These are phyloP conservation scores for Rhynchophorus ferrugineus DNA, from an alignment of 1,140 invertebrate species.

Conservation along the genomic window DNA sequence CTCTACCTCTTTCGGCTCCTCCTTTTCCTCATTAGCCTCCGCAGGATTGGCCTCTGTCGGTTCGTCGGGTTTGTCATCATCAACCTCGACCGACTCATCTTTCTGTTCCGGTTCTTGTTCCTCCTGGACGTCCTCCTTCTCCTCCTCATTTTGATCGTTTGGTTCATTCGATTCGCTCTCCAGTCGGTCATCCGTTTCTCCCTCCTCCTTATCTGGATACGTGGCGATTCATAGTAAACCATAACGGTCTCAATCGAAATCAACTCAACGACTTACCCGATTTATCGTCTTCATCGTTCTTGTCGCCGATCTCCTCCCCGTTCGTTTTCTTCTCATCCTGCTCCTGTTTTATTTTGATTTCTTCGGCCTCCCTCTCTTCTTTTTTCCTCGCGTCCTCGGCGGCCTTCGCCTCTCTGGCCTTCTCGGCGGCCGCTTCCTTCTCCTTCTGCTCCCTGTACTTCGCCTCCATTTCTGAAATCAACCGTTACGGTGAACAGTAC, in stretches of 20 bases:
- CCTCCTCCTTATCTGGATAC: slow-evolving; percentile 30
- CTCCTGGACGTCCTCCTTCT: slow-evolving; percentile 24
- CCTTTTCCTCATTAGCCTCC: slow-evolving; percentile 33
- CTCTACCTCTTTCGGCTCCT: slow-evolving; percentile 27
- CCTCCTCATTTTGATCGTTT: slow-evolving; percentile 27
- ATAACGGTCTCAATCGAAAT: too few relatives aligned
- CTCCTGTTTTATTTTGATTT: not conserved
- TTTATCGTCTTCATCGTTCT: not conserved
- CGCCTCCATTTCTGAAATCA: slow-evolving; percentile 40
- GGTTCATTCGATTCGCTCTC: slow-evolving; percentile 31
- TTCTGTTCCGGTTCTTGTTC: slow-evolving; percentile 21
- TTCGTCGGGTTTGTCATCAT: slow-evolving; percentile 26
- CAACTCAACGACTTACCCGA: not conserved
- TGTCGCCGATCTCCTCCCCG: not conserved
- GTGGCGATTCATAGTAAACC: slow-evolving; percentile 1
- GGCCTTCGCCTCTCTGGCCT: slow-evolving; percentile 30
- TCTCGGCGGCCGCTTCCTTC: slow-evolving; percentile 37
- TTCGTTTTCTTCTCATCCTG: not conserved
- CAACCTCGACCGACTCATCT: slow-evolving; percentile 31
- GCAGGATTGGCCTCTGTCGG: slow-evolving; percentile 33
- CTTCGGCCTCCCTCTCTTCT: slow-evolving; percentile 29
- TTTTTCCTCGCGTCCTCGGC: slow-evolving; percentile 29
- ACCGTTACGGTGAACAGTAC: not conserved
- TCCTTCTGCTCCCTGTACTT: slow-evolving; percentile 40
- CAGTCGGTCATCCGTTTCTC: slow-evolving; percentile 31